Conservation (phyloP, 2,888 invertebrate species). For the Dryobota labecula region DNA sequence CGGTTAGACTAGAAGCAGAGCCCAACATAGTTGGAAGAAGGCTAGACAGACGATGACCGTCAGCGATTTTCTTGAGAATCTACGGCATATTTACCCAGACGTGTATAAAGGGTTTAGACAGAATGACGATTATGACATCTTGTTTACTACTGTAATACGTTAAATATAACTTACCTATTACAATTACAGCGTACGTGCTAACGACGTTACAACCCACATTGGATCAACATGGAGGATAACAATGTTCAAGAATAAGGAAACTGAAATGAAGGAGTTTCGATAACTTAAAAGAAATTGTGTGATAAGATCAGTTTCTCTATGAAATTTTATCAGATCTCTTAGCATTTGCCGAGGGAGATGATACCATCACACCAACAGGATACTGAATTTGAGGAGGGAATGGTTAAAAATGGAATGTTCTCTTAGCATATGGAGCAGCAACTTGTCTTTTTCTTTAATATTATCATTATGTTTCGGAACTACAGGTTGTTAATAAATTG, state of each 20-base stretch:
- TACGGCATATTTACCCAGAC: not conserved
- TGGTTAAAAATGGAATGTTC: not conserved
- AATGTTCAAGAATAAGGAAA: slow-evolving; percentile 61
- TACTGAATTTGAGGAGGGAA: not conserved
- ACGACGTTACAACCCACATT: slow-evolving; percentile 31
- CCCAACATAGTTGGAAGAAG: no score
- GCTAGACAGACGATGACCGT: no score
- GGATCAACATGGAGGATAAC: slow-evolving; percentile 45
- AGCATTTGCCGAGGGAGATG: no score
- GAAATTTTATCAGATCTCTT: not conserved
- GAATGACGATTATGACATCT: slow-evolving; percentile 18
- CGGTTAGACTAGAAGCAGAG: no score
- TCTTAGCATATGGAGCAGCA: not conserved
- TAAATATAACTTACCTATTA: slow-evolving; percentile 44
- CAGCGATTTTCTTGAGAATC: no score
- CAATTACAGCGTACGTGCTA: slow-evolving; percentile 48
- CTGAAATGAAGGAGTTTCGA: slow-evolving; percentile 56
- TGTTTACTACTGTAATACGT: slow-evolving; percentile 41
- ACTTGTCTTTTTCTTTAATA: not conserved
- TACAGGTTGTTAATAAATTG: not conserved
- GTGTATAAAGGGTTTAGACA: slow-evolving; percentile 4
- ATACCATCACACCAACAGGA: not conserved
- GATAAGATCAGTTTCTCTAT: not conserved
- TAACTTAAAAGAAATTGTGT: slow-evolving; percentile 24
- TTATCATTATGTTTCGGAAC: not conserved